These are phyloP conservation scores for Aporrectodea caliginosa DNA, from an alignment of 1,140 invertebrate genomes.

Conservation along the genomic window DNA sequence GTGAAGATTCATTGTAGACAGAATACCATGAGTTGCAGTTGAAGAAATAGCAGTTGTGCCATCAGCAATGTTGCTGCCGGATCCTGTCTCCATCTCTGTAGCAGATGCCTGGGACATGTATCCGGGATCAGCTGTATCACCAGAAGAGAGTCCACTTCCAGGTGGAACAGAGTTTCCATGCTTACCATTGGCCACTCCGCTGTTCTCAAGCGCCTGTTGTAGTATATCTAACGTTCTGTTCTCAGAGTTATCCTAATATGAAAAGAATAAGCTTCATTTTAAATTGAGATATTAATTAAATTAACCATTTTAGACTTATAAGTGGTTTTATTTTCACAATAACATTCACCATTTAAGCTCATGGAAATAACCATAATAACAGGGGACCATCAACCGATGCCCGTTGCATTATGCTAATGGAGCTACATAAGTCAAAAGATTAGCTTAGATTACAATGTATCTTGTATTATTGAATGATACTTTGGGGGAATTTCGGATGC, in stretches of 20 bases:
- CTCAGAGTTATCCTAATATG: slow-evolving; percentile 21
- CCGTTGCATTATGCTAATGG: no score
- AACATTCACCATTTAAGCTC: no score
- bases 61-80: background rate
- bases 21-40: slow-evolving; percentile 6
- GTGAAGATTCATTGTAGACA: slow-evolving; percentile 46
- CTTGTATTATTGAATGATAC: no score
- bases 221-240: slow-evolving; percentile 58
- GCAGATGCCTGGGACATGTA: slow-evolving; percentile 10
- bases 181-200: slow-evolving; percentile 55
- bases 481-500: no score
- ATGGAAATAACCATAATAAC: no score
- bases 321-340: no score
- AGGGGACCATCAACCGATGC: no score
- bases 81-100: background rate
- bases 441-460: no score
- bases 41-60: background rate
- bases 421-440: no score
- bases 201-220: slow-evolving; percentile 62
- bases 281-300: no score
- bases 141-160: background rate
- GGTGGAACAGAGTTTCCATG: slow-evolving; percentile 22
- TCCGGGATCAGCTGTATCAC: background rate
- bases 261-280: no score
- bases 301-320: no score